A percentile compares a stretch with the other conserved stretches of the same genome.
Evolutionary conservation across 2,797 vertebrate species (phyloP).

Genomic region (Xiphophorus birchmanni): DNA sequence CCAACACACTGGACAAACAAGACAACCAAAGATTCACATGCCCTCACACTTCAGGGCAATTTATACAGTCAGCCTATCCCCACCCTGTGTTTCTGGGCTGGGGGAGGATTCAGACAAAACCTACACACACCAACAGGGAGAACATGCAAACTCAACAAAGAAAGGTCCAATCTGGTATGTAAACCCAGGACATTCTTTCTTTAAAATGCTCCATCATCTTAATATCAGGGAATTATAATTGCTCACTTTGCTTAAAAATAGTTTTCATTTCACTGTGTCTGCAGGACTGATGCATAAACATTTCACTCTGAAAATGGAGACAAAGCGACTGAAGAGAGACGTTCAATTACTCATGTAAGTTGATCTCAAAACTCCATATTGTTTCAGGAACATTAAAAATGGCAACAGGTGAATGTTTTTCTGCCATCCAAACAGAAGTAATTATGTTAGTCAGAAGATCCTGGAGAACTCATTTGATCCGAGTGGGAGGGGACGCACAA

Average conservation of each 20-base stretch:
- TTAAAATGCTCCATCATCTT: background rate
- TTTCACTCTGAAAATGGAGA: slow-evolving; percentile 64
- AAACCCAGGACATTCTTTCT: background rate
- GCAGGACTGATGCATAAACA: slow-evolving; percentile 19
- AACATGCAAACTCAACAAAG: background rate
- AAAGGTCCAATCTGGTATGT: background rate
- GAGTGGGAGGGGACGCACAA: slow-evolving; percentile 80
- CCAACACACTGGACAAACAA: background rate
- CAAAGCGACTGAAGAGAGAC: slow-evolving; percentile 72
- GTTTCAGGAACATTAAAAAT: background rate
- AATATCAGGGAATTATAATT: background rate
- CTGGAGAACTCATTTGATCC: slow-evolving; percentile 88
- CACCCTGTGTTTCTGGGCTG: background rate
- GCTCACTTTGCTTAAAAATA: background rate
- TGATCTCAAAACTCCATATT: background rate
- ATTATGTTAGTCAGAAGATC: slow-evolving; percentile 87
- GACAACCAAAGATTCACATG: background rate
- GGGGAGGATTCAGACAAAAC: background rate
- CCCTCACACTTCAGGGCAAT: background rate
- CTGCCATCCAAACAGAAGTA: slow-evolving; percentile 68
- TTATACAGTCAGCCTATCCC: background rate
- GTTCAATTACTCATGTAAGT: slow-evolving; percentile 79
- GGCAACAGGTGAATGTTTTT: background rate
- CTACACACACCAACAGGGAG: background rate
- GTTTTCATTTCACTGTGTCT: slow-evolving; percentile 11